Percentiles rank a stretch among this genome's conserved stretches.
Conservation (phyloP, 2,113 vertebrate species). For the Stomatorhinus ivindoensis region DNA sequence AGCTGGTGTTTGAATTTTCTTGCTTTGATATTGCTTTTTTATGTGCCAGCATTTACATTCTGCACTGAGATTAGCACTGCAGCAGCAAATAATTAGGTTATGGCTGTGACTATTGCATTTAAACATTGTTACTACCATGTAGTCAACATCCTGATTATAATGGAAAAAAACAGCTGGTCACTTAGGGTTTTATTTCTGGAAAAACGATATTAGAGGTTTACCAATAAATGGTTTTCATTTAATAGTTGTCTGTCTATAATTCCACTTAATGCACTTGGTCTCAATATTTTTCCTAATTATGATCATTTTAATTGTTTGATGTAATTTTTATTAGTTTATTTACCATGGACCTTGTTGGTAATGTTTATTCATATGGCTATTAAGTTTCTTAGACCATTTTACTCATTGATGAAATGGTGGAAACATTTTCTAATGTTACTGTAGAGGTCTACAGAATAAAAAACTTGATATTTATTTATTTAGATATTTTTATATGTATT, state of each 20-base stretch:
- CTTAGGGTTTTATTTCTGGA: neutral
- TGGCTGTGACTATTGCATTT: neutral
- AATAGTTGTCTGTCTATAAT: neutral
- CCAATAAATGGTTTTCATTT: neutral
- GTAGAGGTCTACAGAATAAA: neutral
- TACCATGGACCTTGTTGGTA: neutral
- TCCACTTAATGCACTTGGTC: neutral
- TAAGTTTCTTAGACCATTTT: neutral
- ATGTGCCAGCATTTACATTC: neutral
- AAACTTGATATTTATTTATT: neutral
- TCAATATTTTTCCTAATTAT: neutral
- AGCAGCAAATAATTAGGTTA: neutral
- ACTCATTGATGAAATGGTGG: neutral
- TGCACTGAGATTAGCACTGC: neutral
- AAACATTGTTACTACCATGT: neutral
- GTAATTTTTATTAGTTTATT: neutral
- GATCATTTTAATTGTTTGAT: neutral
- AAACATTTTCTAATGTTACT: neutral
- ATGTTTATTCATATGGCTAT: neutral
- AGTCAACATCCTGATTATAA: neutral
- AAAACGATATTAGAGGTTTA: neutral
- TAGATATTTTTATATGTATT: neutral
- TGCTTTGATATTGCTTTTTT: neutral
- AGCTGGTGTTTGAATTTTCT: neutral
- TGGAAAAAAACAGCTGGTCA: neutral